These are phyloP conservation scores for Coturnix japonica DNA, from an alignment of 2,113 vertebrate species.

Conservation along the genomic window DNA sequence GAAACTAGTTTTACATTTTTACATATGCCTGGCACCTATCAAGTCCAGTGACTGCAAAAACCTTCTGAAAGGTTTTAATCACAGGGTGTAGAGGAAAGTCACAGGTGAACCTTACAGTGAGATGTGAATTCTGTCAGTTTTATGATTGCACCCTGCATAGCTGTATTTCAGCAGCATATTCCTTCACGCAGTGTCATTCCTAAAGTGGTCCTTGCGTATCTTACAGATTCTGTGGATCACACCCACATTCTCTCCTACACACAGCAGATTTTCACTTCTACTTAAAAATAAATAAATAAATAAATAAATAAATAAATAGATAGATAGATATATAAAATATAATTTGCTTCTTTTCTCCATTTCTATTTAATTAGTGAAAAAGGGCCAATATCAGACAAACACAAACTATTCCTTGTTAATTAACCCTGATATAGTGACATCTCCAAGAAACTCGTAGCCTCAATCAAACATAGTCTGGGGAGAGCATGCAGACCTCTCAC, in stretches of 20 bases:
- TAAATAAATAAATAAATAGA: no score
- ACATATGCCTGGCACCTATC: background rate
- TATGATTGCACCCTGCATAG: background rate
- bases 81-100: background rate
- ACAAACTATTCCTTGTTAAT: background rate
- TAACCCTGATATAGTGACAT: background rate
- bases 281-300: no score
- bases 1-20: background rate
- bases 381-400: background rate
- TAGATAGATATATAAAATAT: background rate
- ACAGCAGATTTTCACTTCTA: background rate
- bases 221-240: background rate
- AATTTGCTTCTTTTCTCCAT: background rate
- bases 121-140: background rate
- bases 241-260: background rate
- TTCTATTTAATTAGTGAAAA: background rate
- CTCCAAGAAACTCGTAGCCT: background rate
- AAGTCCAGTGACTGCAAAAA: background rate
- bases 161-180: background rate
- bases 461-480: background rate
- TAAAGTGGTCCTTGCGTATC: background rate
- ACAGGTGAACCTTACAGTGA: background rate
- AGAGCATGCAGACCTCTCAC: background rate
- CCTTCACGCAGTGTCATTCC: background rate
- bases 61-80: background rate